These are phyloP conservation scores for Hydriomena furcata DNA, from an alignment of 2,888 invertebrate genomes.

Conservation along the genomic window DNA sequence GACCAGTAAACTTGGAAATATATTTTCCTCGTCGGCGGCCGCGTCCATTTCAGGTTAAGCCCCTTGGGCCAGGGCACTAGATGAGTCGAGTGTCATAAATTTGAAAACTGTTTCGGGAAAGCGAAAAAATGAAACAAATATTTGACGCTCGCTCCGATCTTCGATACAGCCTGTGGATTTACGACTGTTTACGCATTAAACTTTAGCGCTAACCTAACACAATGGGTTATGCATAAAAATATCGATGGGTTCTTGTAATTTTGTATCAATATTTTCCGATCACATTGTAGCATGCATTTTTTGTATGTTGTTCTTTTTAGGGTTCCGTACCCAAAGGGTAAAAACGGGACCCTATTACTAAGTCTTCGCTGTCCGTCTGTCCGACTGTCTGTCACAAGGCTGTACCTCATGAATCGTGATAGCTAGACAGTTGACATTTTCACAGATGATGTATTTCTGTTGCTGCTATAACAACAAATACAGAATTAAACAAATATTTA, in stretches of 20 bases:
- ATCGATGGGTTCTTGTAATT: constrained; percentile 3
- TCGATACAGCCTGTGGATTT: constrained; percentile 53
- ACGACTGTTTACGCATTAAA: constrained; percentile 53
- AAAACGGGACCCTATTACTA: no score
- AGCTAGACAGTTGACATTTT: no score
- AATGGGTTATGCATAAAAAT: constrained; percentile 36
- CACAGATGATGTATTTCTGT: no score
- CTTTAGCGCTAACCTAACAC: constrained; percentile 39
- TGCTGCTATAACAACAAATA: no score
- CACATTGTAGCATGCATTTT: no score
- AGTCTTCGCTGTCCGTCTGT: no score
- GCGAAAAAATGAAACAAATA: constrained; percentile 76
- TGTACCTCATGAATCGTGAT: no score
- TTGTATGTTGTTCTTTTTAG: no score
- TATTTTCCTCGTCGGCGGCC: constrained; percentile 77
- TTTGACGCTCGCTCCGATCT: constrained; percentile 65
- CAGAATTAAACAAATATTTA: no score
- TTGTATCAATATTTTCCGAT: not conserved
- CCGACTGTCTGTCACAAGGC: no score
- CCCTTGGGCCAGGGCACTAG: constrained; percentile 78
- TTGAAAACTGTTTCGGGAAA: constrained; percentile 77
- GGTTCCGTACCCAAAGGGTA: no score
- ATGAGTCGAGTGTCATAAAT: constrained; percentile 82
- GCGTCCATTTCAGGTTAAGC: constrained; percentile 82
- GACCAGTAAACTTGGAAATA: constrained; percentile 82